These are phyloP conservation scores for Apamea anceps DNA, from an alignment of 2,888 invertebrate genomes.

Conservation along the genomic window DNA sequence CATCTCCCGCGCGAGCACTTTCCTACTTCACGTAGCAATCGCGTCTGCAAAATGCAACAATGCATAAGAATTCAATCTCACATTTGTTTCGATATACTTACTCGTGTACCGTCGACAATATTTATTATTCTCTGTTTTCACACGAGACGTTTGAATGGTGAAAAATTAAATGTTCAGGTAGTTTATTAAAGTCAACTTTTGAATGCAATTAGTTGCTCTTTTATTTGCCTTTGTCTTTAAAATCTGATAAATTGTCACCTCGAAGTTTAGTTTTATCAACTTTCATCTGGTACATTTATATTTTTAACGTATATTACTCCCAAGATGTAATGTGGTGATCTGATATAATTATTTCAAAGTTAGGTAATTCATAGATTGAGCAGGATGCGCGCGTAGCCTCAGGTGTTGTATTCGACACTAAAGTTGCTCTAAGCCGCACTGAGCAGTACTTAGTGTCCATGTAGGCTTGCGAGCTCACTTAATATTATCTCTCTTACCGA, in stretches of 20 bases:
- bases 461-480: slow-evolving; percentile 80
- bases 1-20: slow-evolving; percentile 85
- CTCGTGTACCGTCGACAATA: slow-evolving; percentile 57
- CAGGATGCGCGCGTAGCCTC: slow-evolving; percentile 74
- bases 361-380: slow-evolving; percentile 72
- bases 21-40: slow-evolving; percentile 83
- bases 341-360: slow-evolving; percentile 57
- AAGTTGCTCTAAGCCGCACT: slow-evolving; percentile 86
- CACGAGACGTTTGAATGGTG: not conserved
- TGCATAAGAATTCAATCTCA: slow-evolving; percentile 88
- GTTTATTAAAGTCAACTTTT: not conserved
- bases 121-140: slow-evolving; percentile 42
- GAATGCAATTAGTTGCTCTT: not conserved
- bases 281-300: not conserved
- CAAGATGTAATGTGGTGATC: slow-evolving; percentile 13
- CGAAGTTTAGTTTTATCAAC: not conserved
- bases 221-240: not conserved
- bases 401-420: slow-evolving; percentile 85
- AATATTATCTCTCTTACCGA: slow-evolving; percentile 78
- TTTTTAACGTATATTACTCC: not conserved
- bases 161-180: slow-evolving; percentile 1
- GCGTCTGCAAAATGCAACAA: slow-evolving; percentile 88
- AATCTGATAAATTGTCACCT: not conserved
- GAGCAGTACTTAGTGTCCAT: slow-evolving; percentile 82
- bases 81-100: slow-evolving; percentile 78